Evolutionary conservation across 2,888 invertebrate species (phyloP), one percentile per base, ranked within the genome.

Genomic region (Ellobium chinense): DNA sequence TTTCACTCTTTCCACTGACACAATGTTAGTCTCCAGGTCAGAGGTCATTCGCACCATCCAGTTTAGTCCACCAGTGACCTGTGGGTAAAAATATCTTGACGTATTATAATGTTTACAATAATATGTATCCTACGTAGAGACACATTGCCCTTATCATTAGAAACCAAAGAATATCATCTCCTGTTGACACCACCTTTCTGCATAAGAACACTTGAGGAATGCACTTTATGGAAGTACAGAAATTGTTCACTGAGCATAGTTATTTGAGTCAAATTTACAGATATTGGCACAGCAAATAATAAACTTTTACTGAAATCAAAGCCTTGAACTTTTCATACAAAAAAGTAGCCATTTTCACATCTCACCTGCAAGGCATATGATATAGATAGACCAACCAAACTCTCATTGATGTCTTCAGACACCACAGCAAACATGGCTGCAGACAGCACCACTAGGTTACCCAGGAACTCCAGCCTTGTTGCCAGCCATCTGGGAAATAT

Each of bases 1-100:
- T 91, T 98, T 97, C n/a, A n/a, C n/a, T n/a, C n/a, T n/a, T n/a
- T n/a, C n/a, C n/a, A n/a, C n/a, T n/a, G n/a, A n/a, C n/a, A 99
- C 98, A 88, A 99, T 97, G 92, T 99, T 99, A 0, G 98, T 98
- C 94, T 99, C 99, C 56, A 99, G 96, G 91, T 99, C 98, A 1
- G 97, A 97, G 0, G 97, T 96, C 96, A 97, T 97, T 86, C 98
- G 95, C 29, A 99, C 98, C 86, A 99, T 94, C 97, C 98, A 98
- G 93, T 98, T 99, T 34, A 99, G 94, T 0, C 97, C 97, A 94
- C 97, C 97, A 0, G 99, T 99, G 79, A 97, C 96, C 97, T 97
- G 80, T n/a, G n/a, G n/a, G n/a, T n/a, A n/a, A n/a, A n/a, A n/a
- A n/a, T n/a, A n/a, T n/a, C n/a, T n/a, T n/a, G n/a, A n/a, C n/a